Percentiles rank a stretch among this genome's conserved stretches.
These are phyloP conservation scores for Ceratotherium simum DNA, from an alignment of 2,113 vertebrate genomes.

Conservation along the genomic window DNA sequence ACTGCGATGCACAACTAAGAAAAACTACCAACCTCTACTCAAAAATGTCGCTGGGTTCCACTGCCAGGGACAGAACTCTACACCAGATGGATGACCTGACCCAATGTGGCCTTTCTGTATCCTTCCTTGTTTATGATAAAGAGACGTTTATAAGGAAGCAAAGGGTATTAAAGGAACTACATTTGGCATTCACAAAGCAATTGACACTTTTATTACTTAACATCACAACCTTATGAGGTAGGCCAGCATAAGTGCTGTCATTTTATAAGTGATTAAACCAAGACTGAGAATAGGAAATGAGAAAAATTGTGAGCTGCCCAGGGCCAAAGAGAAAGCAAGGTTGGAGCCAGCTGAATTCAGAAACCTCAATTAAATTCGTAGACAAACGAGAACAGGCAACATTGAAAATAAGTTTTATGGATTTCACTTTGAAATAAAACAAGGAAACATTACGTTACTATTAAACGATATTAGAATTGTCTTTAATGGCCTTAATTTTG, in stretches of 20 bases:
- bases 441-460: conserved; percentile 67
- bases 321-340: conserved; percentile 68
- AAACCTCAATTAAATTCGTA: conserved; percentile 68
- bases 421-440: conserved; percentile 73
- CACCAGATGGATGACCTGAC: background rate
- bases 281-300: conserved; percentile 70
- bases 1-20: conserved; percentile 31
- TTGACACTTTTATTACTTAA: conserved; percentile 75
- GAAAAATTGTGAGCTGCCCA: conserved; percentile 62
- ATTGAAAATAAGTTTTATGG: conserved; percentile 67
- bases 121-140: conserved; percentile 53
- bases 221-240: conserved; percentile 68
- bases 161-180: conserved; percentile 23
- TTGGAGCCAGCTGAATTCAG: conserved; percentile 44
- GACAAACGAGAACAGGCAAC: conserved; percentile 68
- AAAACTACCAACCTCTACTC: conserved; percentile 3
- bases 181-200: conserved; percentile 64
- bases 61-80: background rate
- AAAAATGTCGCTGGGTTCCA: background rate
- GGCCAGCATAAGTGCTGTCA: conserved; percentile 58
- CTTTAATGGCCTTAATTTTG: conserved; percentile 61
- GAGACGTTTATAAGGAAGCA: conserved; percentile 58
- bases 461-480: conserved; percentile 70
- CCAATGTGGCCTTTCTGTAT: background rate
- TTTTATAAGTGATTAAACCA: conserved; percentile 78